phyloP scores from a whole-genome alignment of 2,797 vertebrate genomes.

The Helostoma temminkii region DNA sequence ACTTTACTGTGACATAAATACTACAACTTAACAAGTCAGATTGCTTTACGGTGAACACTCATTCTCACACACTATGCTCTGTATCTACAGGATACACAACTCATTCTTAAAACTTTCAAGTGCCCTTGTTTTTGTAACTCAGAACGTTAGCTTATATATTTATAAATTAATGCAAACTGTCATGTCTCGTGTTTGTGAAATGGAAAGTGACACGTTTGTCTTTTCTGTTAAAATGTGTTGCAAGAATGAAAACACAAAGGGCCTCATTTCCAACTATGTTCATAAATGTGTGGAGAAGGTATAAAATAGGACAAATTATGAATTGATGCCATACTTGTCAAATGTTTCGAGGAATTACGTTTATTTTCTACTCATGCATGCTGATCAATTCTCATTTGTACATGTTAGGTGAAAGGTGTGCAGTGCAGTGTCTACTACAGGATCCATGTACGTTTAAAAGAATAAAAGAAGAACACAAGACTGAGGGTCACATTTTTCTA shows the following conservation, averaged over 20 bases:
- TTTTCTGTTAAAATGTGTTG: not conserved
- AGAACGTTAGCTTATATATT: slow-evolving; percentile 2
- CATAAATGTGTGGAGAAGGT: not conserved
- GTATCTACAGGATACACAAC: not conserved
- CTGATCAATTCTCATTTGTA: not conserved
- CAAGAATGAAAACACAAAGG: not conserved
- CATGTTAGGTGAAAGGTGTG: not conserved
- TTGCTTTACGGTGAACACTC: too few species aligned
- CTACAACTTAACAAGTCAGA: too few species aligned
- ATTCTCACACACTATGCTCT: not conserved
- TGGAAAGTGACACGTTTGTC: not conserved
- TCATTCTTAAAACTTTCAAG: slow-evolving; percentile 30
- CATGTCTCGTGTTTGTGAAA: not conserved
- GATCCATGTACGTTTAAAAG: slow-evolving; percentile 8
- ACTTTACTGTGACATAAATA: too few species aligned
- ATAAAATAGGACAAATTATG: not conserved
- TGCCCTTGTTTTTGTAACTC: slow-evolving; percentile 47
- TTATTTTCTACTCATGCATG: not conserved
- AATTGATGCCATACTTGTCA: not conserved
- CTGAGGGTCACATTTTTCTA: too few species aligned
- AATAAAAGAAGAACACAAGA: slow-evolving; percentile 5
- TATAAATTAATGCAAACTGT: slow-evolving; percentile 11
- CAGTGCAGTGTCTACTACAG: not conserved
- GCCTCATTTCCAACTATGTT: not conserved
- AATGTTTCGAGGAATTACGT: not conserved